Evolutionary conservation across 2,797 vertebrate species (phyloP), one percentile per base, ranked within the genome.

Genomic region (Champsocephalus gunnari): DNA sequence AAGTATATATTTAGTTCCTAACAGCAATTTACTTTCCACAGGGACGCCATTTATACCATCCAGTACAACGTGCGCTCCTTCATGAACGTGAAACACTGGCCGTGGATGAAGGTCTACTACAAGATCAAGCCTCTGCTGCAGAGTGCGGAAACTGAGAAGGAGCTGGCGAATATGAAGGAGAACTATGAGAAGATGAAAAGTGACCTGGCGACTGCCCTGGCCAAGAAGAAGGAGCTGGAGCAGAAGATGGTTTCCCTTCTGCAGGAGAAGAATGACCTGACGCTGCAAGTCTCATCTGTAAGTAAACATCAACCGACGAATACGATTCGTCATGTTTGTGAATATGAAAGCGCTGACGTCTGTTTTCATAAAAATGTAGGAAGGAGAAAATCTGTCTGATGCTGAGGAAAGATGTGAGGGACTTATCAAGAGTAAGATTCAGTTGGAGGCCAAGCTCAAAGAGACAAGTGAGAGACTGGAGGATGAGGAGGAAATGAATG

Each of bases 61-160:
- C 97, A 98, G 83, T 97, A 96, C 91, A 98, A 97, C 0, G 0
- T 97, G 19, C 94, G 97, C 0, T 84, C 96, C 3, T 98, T 97
- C 93, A 97, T 97, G 96, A 96, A 96, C 13, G 96, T 97, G 0
- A 97, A 97, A 75, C 94, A 96, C 66, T 97, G 96, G 97, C 96
- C 96, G 66, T 98, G 97, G 96, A 97, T 98, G 96, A 98, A 98
- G 78, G 92, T 98, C 6, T 98, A 95, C 80, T 98, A 97, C 92
- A 98, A 98, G 92, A 97, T 98, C 88, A 98, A 98, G 73, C 96
- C 96, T 32, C 92, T 98, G 28, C 91, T 98, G 59, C 95, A 95
- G 93, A 96, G 95, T 43, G 96, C 96, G 3, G 96, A 97, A 64
- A 95, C 96, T 38, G 97, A 97, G 82, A 97, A 97, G 73, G 97